phyloP scores from a whole-genome alignment of 92 coral and sea anemone species.

The Palythoa caribaeorum region DNA sequence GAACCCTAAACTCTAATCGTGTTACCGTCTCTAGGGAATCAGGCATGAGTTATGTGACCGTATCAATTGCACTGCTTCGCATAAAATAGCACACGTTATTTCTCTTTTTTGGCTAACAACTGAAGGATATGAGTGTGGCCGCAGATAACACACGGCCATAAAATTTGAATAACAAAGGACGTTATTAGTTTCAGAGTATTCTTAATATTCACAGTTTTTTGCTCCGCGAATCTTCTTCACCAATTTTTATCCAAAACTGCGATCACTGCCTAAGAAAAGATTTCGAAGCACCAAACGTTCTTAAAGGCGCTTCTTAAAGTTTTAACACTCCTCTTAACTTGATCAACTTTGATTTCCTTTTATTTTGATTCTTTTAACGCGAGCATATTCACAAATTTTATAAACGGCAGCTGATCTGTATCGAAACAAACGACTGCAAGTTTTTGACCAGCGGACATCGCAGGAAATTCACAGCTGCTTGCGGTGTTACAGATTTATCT shows the following conservation, averaged over 20 bases:
- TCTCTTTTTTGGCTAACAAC: conserved; percentile 12
- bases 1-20: background rate
- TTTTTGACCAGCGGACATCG: no score
- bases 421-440: no score
- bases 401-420: no score
- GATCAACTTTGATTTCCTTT: no score
- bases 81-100: conserved; percentile 24
- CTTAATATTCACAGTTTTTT: conserved; percentile 23
- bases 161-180: conserved; percentile 45
- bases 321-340: no score
- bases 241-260: background rate
- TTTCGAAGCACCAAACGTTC: no score
- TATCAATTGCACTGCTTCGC: conserved; percentile 18
- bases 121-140: conserved; percentile 38
- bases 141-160: conserved; percentile 29
- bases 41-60: conserved; percentile 2
- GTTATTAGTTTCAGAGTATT: conserved; percentile 6
- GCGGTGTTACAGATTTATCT: no score
- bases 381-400: no score
- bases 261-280: no score
- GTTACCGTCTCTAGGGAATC: background rate
- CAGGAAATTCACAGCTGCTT: no score
- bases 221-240: background rate
- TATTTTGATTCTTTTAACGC: no score
- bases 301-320: no score